Evolutionary conservation across 2,113 vertebrate species (phyloP).

Genomic region (Platysteira castanea): DNA sequence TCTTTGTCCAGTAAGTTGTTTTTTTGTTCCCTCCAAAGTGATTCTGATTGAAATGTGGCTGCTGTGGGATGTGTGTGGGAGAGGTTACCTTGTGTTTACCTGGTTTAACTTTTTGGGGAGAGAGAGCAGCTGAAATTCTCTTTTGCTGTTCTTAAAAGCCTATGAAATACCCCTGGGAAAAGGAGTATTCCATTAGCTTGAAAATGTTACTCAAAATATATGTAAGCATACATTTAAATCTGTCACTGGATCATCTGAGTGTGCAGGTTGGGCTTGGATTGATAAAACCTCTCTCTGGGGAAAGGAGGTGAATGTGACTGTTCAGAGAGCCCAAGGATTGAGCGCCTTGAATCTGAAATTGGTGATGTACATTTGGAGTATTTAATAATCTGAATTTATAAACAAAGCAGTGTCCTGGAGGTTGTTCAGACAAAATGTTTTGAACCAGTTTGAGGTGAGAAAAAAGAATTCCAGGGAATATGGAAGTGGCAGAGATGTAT

Average conservation of each 20-base stretch:
- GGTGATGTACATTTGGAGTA: neutral
- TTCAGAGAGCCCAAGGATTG: neutral
- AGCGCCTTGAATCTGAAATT: neutral
- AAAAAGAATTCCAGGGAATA: neutral
- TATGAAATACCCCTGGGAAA: neutral
- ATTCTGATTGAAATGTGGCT: neutral
- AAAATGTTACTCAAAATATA: neutral
- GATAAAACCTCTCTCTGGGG: neutral
- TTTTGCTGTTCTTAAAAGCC: neutral
- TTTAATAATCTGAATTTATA: neutral
- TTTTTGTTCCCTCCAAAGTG: neutral
- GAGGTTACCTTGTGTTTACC: neutral
- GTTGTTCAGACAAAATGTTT: neutral
- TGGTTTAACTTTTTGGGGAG: neutral
- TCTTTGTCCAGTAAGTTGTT: constrained; percentile 92
- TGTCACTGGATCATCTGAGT: neutral
- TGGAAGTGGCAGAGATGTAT: neutral
- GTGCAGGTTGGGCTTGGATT: neutral
- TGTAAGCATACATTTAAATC: neutral
- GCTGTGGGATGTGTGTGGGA: neutral
- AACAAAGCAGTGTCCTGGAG: neutral
- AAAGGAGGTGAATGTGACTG: neutral
- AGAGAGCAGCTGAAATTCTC: neutral
- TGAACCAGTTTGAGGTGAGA: neutral
- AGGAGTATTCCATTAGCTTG: neutral